Base-by-base conservation (phyloP, 2,113 vertebrate genomes). In the Piprites chloris region DNA sequence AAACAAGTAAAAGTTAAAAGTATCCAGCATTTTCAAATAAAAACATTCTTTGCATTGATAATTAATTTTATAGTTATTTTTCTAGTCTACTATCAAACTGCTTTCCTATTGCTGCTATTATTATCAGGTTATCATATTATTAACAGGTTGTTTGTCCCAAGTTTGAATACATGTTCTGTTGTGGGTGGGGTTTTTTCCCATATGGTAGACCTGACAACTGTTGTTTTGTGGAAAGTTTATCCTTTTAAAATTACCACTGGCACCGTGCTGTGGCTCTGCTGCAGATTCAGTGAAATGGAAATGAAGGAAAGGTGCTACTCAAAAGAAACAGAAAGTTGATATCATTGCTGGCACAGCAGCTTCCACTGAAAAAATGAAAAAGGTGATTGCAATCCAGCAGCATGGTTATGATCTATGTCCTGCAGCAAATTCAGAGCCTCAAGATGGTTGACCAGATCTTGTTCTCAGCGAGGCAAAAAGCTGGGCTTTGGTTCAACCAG, bases 371-470 rank as follows among this genome's bases (percentile, higher is more conserved):
- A 41, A 66, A 77, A 85, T 46, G 17, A 35, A 58, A 73, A 73
- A 55, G 9, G 11, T 42, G 6, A 81, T 74, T 80, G 55, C 14
- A 44, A 35, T 39, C 41, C 49, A 47, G n/a, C 8, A 22, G 23
- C 0, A 0, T 0, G 1, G 11, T 58, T 85, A 26, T 0, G 0
- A 17, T 56, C 56, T 27, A 6, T 8, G 27, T 41, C 33, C 61
- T 82, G 52, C 23, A 78, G 30, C 20, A 89, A 78, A 50, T n/a
- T 37, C 28, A 73, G 15, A 76, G 37, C 22, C 28, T 66, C 16
- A 11, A n/a, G 24, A 72, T 39, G 52, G 20, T 2, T 42, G 44
- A 23, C 5, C 17, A 33, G 39, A 28, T 59, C 49, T 35, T 74
- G 26, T 8, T 80, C 2, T 33, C 35, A 41, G 17, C 10, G 4